Evolutionary conservation across 2,797 vertebrate genomes (phyloP).

Genomic region (Lagodon rhomboides): DNA sequence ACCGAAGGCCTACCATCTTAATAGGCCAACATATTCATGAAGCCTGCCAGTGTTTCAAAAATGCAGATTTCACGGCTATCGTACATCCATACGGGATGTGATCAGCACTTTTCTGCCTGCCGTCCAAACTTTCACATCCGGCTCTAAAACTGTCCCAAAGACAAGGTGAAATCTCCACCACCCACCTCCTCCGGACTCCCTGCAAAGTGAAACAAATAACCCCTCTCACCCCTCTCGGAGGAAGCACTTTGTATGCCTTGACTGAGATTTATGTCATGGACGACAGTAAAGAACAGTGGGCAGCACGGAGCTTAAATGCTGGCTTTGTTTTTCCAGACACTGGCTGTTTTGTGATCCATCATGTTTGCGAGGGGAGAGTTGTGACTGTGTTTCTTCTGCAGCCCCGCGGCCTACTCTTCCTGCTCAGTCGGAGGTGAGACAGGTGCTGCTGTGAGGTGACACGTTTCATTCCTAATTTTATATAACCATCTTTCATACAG

Average conservation of each 20-base stretch:
- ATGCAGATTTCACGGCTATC: neutral
- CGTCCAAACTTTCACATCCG: constrained; percentile 23
- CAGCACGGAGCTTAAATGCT: constrained; percentile 63
- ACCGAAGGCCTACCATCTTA: neutral
- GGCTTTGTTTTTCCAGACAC: constrained; percentile 71
- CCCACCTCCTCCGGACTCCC: constrained; percentile 38
- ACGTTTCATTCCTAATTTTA: neutral
- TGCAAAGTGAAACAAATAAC: constrained; percentile 71
- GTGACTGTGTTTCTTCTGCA: constrained; percentile 24
- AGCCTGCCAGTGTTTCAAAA: constrained; percentile 10
- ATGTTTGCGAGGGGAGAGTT: constrained; percentile 25
- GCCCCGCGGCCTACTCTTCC: neutral
- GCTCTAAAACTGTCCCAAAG: constrained; percentile 29
- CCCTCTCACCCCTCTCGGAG: constrained; percentile 48
- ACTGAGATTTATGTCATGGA: constrained; percentile 72
- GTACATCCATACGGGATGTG: neutral
- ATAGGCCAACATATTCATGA: neutral
- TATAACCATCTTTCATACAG: neutral
- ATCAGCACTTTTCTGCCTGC: neutral
- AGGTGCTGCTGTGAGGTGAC: constrained; percentile 1
- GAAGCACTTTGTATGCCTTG: constrained; percentile 55
- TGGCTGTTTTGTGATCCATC: constrained; percentile 69
- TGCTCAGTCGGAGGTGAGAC: constrained; percentile 15
- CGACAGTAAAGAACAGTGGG: constrained; percentile 58
- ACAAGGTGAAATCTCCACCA: constrained; percentile 51